These are phyloP conservation scores for Drosophila neutralis DNA, from an alignment of 2,888 invertebrate species.

Conservation along the genomic window DNA sequence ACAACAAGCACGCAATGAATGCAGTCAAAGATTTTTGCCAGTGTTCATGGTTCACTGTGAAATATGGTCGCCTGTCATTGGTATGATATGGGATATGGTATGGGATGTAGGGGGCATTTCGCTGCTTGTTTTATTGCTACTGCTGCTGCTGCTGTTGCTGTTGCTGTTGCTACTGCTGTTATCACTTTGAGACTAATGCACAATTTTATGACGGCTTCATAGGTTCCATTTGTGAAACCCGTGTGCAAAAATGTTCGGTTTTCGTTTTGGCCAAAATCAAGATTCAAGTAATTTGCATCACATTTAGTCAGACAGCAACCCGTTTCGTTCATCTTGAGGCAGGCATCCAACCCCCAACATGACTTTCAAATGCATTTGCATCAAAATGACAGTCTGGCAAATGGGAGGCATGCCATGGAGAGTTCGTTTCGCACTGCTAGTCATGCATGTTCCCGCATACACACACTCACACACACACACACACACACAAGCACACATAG, in stretches of 20 bases:
- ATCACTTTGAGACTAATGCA: constrained; percentile 30
- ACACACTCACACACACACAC: constrained; percentile 11
- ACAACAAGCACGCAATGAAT: constrained; percentile 4
- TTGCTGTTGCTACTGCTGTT: neutral
- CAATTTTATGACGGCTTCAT: constrained; percentile 17
- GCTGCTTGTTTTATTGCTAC: neutral
- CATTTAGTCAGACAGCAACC: constrained; percentile 55
- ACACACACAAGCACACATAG: constrained; percentile 19
- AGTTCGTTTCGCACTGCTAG: constrained; percentile 54
- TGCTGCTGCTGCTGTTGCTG: neutral
- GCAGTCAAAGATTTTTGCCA: constrained; percentile 3
- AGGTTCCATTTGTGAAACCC: neutral
- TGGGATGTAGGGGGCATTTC: neutral
- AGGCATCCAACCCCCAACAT: constrained; percentile 28
- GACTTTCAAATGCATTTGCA: constrained; percentile 74
- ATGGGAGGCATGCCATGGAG: constrained; percentile 5
- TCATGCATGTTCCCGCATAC: constrained; percentile 61
- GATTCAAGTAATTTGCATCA: constrained; percentile 64
- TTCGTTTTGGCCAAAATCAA: constrained; percentile 47
- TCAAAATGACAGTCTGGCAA: constrained; percentile 54
- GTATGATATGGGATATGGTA: neutral
- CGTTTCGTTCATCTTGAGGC: constrained; percentile 37
- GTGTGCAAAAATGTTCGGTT: constrained; percentile 11
- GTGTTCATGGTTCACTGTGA: constrained; percentile 11
- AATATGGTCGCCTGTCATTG: constrained; percentile 2